These are phyloP conservation scores for Pelochelys cantorii DNA, from an alignment of 2,797 vertebrate species.

Conservation along the genomic window DNA sequence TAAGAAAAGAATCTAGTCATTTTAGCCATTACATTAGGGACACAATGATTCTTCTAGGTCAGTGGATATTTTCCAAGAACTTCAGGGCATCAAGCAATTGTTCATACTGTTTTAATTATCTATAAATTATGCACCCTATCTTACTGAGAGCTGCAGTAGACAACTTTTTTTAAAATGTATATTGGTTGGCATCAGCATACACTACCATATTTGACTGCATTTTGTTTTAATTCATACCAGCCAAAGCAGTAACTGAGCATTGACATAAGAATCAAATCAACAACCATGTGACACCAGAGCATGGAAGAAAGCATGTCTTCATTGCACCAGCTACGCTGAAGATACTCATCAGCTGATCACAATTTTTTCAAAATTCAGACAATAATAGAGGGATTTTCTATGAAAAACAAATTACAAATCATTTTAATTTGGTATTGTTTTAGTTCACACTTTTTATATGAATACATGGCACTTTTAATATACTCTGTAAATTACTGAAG, in stretches of 20 bases:
- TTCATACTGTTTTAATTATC: fast-evolving
- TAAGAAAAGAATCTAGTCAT: background rate
- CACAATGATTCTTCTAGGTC: background rate
- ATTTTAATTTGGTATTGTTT: slow-evolving; percentile 70
- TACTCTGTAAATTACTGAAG: slow-evolving; percentile 83
- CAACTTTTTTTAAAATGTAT: background rate
- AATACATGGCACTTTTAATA: slow-evolving; percentile 88
- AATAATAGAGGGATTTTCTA: slow-evolving; percentile 47
- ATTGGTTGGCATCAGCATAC: background rate
- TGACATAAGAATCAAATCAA: slow-evolving; percentile 66
- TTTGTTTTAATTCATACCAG: slow-evolving; percentile 80
- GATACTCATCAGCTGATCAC: background rate
- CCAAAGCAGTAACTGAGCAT: slow-evolving; percentile 91
- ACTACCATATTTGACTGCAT: slow-evolving; percentile 44
- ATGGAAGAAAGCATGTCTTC: slow-evolving; percentile 2
- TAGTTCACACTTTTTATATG: slow-evolving; percentile 84
- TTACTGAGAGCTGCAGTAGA: background rate
- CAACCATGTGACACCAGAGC: background rate
- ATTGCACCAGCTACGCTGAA: slow-evolving; percentile 27
- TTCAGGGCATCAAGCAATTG: background rate
- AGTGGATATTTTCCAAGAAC: background rate
- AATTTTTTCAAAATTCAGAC: slow-evolving; percentile 35
- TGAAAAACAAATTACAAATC: slow-evolving; percentile 52
- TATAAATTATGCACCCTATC: background rate
- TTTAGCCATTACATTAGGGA: background rate